These are phyloP conservation scores for Zeus faber DNA, from an alignment of 2,113 vertebrate species.

Conservation along the genomic window DNA sequence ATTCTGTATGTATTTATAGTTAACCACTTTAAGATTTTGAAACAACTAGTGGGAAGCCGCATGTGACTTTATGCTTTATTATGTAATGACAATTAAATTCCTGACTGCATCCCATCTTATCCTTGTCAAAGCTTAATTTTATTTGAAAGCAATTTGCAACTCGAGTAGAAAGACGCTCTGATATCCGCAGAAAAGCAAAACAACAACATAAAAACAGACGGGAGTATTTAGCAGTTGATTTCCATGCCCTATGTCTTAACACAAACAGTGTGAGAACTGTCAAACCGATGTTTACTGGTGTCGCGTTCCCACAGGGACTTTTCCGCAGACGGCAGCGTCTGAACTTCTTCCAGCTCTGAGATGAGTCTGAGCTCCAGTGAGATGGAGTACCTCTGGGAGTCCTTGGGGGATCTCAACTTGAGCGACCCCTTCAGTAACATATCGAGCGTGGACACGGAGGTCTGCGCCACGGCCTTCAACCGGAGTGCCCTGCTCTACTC, in stretches of 20 bases:
- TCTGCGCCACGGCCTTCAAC: slow-evolving; percentile 77
- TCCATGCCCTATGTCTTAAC: too few relatives aligned
- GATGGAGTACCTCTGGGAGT: slow-evolving; percentile 73
- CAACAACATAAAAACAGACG: background rate
- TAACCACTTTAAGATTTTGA: slow-evolving; percentile 56
- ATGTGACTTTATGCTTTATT: slow-evolving; percentile 46
- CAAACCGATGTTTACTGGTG: slow-evolving; percentile 13
- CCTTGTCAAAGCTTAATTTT: slow-evolving; percentile 29
- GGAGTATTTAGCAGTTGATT: slow-evolving; percentile 23
- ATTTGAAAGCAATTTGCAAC: slow-evolving; percentile 23
- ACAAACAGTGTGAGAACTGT: too few relatives aligned
- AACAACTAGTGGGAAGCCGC: slow-evolving; percentile 50
- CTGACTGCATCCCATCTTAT: slow-evolving; percentile 13
- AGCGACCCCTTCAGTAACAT: slow-evolving; percentile 74
- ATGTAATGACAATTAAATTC: slow-evolving; percentile 18
- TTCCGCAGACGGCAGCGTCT: too few relatives aligned
- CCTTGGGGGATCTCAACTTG: slow-evolving; percentile 79
- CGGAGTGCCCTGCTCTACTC: slow-evolving; percentile 81
- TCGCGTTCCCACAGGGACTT: slow-evolving; percentile 17
- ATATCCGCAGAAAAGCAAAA: background rate
- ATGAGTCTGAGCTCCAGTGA: slow-evolving; percentile 68
- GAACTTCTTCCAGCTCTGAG: too few relatives aligned
- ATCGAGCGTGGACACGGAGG: slow-evolving; percentile 70
- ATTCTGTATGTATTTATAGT: slow-evolving; percentile 54
- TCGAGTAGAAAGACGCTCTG: slow-evolving; percentile 17